Base-by-base conservation (phyloP, 2,113 vertebrate genomes). In the Pheucticus melanocephalus region DNA sequence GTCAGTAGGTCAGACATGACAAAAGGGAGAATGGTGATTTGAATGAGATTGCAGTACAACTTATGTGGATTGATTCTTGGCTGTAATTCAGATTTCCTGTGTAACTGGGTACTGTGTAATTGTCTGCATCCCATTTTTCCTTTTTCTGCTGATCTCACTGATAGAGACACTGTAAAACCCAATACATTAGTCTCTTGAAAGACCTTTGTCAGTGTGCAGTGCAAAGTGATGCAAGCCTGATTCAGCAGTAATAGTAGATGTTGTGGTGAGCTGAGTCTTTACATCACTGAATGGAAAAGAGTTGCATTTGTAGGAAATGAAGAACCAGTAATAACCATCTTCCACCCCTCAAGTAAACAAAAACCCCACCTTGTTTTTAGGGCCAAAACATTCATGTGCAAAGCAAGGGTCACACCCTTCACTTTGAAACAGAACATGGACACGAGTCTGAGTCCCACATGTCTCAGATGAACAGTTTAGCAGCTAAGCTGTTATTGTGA, bases 31-130 rank as follows among this genome's bases (percentile, higher is more conserved):
- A 57, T 0, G 0, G n/a, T 80, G 40, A 84, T 69, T 92, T 92
- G 53, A 40, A 48, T 72, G 56, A 75, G 28, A 77, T 50, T 42
- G 40, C 44, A 48, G 15, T 56, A 64, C 37, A 19, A 25, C 51
- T 86, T 78, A 48, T 7, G n/a, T 82, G 61, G 61, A 76, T 87
- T 82, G 47, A 65, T 87, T 94, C 59, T 72, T 90, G 93, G 45
- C 94, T 82, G 17, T 65, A 23, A 59, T 68, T 45, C 65, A 82
- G 53, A 39, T 79, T 84, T 57, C 65, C 84, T 76, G 12, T 54
- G 48, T 76, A 81, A 89, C 31, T 56, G 76, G 48, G 72, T 60
- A 16, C 48, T n/a, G 40, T 59, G 42, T 71, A 64, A 60, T 81
- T 84, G 30, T 64, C 69, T 94, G n/a, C 70, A 68, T 75, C 69